Evolutionary conservation across 2,888 invertebrate species (phyloP), one percentile per base, ranked within the genome.

Genomic region (Dascillus cervinus): DNA sequence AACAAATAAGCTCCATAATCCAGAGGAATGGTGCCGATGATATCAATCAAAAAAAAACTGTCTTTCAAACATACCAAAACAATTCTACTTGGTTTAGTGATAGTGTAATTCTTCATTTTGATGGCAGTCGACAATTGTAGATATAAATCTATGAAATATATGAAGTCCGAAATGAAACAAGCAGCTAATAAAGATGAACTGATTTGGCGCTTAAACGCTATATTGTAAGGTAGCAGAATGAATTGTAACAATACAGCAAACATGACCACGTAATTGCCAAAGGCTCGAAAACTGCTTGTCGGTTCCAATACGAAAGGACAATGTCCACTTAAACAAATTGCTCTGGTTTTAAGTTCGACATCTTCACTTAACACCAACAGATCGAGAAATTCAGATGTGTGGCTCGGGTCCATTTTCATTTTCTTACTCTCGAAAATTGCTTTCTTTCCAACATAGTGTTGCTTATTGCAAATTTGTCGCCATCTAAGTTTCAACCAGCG

Each of bases 231-330:
- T 8, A 39, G 3, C 2, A 42, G 2, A 3, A 37, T 10, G 9
- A 27, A 37, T n/a, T 46, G 38, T 2, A 39, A 6, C 5, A 33
- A 20, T 2, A 25, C 17, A 9, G 22, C 13, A 3, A 35, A 1
- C 9, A 44, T 22, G 13, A 39, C 34, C 2, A 43, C 1, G 10
- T 39, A 15, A 6, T 37, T 27, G 3, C 25, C 32, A 23, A 41
- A 45, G 2, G 19, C 21, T 4, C 67, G 66, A 2, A 72, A 62
- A 21, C 60, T 55, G 29, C 71, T 71, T 13, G 67, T 55, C 0
- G 63, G 59, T 56, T 69, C 67, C 35, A 72, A 50, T 32, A 72
- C 66, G 64, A 69, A 70, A 2, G 72, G 72, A 20, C 70, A 69
- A 10, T 47, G 57, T 1, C 62, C 50, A 34, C 60, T 58, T 11